These are phyloP conservation scores for Drosophila sp. DNA, from an alignment of 1,140 invertebrate genomes.

Conservation along the genomic window DNA sequence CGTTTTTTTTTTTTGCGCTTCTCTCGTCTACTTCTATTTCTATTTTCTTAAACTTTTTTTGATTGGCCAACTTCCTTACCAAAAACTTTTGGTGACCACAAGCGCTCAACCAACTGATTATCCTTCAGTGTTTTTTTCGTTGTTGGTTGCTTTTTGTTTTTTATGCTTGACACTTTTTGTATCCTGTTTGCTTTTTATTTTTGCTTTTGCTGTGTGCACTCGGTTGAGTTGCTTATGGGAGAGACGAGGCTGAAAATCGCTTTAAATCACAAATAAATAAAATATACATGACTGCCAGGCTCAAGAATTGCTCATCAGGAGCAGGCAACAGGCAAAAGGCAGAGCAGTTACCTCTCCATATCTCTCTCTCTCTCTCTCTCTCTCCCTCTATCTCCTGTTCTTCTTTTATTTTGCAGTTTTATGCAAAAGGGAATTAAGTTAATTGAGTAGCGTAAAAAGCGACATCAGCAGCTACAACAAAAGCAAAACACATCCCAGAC, in stretches of 20 bases:
- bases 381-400: not conserved
- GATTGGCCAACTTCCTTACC: conserved; percentile 34
- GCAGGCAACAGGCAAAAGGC: not conserved
- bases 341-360: not conserved
- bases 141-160: conserved; percentile 1
- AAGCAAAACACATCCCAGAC: conserved; percentile 7
- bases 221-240: conserved; percentile 53
- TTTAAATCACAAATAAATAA: conserved; percentile 71
- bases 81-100: conserved; percentile 32
- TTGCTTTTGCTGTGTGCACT: conserved; percentile 48
- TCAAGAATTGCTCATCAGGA: conserved; percentile 34
- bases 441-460: conserved; percentile 65
- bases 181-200: conserved; percentile 28
- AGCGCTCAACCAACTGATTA: conserved; percentile 35
- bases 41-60: conserved; percentile 19
- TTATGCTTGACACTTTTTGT: conserved; percentile 16
- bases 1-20: not conserved
- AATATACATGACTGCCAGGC: conserved; percentile 58
- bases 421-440: conserved; percentile 76
- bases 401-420: conserved; percentile 15
- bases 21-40: conserved; percentile 4
- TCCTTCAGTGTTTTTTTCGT: not conserved
- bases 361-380: not conserved
- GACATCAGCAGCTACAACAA: conserved; percentile 18
- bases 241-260: conserved; percentile 58